phyloP scores from a whole-genome alignment of 2,888 invertebrate species.

The Digitonthophagus gazella region DNA sequence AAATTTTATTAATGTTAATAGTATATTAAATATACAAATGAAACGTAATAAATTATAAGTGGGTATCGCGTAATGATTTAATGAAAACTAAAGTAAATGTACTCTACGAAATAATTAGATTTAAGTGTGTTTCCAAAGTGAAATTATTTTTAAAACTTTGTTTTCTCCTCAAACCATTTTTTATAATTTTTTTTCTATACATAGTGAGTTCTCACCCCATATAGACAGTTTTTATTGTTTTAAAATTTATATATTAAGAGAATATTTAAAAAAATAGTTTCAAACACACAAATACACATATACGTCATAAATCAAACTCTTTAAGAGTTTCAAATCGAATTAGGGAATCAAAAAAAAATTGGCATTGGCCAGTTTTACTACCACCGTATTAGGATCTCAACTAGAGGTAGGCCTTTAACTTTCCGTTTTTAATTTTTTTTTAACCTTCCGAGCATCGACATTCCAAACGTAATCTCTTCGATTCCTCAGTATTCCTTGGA shows the following conservation, averaged over 20 bases:
- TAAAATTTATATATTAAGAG: too few species aligned
- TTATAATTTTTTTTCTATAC: background rate
- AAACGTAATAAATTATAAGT: background rate
- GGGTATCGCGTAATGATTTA: background rate
- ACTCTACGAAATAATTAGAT: background rate
- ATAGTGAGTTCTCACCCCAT: too few species aligned
- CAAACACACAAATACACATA: too few species aligned
- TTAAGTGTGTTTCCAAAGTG: background rate
- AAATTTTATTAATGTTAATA: background rate
- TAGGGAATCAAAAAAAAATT: background rate
- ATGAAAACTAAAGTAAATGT: background rate
- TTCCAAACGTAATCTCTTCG: background rate
- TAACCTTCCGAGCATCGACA: background rate
- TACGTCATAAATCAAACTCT: background rate
- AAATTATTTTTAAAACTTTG: background rate
- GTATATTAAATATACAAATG: background rate
- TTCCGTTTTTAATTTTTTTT: too few species aligned
- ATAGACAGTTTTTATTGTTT: too few species aligned
- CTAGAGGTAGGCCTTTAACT: background rate
- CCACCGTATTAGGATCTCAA: background rate
- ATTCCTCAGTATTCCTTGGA: background rate
- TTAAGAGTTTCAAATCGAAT: background rate
- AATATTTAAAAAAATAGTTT: background rate
- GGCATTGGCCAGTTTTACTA: background rate
- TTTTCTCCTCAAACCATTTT: background rate